Percentiles rank a stretch among this genome's conserved stretches.
Conservation (phyloP, 2,797 vertebrate species). For the Hyperoplus immaculatus region DNA sequence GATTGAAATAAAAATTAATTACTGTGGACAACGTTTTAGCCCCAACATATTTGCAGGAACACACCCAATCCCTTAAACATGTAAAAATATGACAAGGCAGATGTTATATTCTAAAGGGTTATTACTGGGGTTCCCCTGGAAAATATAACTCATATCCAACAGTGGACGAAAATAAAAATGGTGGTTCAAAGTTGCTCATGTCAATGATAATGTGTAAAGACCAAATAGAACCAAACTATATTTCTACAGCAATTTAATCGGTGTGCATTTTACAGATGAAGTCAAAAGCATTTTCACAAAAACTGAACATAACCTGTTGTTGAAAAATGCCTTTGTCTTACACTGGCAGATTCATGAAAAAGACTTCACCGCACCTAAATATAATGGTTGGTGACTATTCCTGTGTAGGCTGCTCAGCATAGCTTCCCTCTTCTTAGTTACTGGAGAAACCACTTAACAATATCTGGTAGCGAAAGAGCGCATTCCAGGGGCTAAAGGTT, state of each 20-base stretch:
- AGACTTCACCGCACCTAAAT: conserved; percentile 45
- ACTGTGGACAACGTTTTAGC: background rate
- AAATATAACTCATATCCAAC: background rate
- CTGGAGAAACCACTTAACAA: conserved; percentile 53
- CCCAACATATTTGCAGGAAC: background rate
- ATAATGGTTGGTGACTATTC: conserved; percentile 54
- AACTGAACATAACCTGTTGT: conserved; percentile 27
- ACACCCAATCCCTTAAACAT: background rate
- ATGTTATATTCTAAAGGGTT: background rate
- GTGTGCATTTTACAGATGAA: background rate
- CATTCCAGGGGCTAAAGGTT: conserved; percentile 59
- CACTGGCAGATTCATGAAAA: conserved; percentile 45
- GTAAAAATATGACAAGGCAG: background rate
- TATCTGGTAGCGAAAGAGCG: conserved; percentile 52
- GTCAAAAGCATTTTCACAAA: background rate
- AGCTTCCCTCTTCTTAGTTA: conserved; percentile 39
- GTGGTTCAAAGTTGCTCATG: background rate
- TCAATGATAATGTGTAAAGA: background rate
- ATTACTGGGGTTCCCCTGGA: background rate
- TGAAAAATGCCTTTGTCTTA: conserved; percentile 33
- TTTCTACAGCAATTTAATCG: background rate
- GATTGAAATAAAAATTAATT: background rate
- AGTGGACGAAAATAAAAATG: background rate
- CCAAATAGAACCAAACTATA: background rate
- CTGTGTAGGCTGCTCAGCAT: conserved; percentile 38